Percentiles rank a stretch among this genome's conserved stretches.
phyloP scores from a whole-genome alignment of 2,797 vertebrate genomes.

The Peromyscus aztecus region DNA sequence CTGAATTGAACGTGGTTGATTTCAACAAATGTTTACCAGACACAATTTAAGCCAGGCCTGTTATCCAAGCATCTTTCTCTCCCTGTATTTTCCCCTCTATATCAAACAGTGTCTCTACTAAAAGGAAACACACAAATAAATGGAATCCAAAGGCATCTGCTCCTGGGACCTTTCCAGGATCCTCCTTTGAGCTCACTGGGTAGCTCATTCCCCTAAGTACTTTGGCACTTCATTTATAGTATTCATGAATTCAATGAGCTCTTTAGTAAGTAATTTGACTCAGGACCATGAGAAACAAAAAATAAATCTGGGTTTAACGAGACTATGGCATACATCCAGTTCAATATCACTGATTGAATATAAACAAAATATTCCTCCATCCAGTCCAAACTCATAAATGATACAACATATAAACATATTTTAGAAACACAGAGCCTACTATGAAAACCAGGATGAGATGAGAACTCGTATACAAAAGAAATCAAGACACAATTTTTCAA shows the following conservation, averaged over 20 bases:
- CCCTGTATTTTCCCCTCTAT: neutral
- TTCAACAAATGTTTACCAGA: conserved; percentile 45
- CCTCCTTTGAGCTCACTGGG: conserved; percentile 38
- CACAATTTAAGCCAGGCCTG: conserved; percentile 39
- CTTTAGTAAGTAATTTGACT: conserved; percentile 73
- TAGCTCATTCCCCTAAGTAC: conserved; percentile 56
- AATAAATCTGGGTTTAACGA: conserved; percentile 71
- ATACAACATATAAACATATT: conserved; percentile 60
- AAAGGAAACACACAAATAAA: conserved; percentile 53
- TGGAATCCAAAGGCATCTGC: conserved; percentile 57
- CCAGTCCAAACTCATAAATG: conserved; percentile 61
- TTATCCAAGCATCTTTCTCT: neutral
- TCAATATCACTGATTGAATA: conserved; percentile 63
- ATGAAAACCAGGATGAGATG: neutral
- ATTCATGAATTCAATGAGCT: conserved; percentile 60
- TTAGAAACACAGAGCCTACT: conserved; percentile 32
- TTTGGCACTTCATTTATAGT: conserved; percentile 61
- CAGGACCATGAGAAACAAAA: conserved; percentile 68
- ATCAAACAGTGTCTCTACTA: conserved; percentile 43
- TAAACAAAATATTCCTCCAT: conserved; percentile 57
- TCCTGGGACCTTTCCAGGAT: conserved; percentile 61
- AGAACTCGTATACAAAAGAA: conserved; percentile 38
- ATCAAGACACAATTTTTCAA: neutral
- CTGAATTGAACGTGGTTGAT: neutral
- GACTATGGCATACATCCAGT: conserved; percentile 45